Evolutionary conservation across 2,797 vertebrate species (phyloP).

Genomic region (Pangasius larnaudii): DNA sequence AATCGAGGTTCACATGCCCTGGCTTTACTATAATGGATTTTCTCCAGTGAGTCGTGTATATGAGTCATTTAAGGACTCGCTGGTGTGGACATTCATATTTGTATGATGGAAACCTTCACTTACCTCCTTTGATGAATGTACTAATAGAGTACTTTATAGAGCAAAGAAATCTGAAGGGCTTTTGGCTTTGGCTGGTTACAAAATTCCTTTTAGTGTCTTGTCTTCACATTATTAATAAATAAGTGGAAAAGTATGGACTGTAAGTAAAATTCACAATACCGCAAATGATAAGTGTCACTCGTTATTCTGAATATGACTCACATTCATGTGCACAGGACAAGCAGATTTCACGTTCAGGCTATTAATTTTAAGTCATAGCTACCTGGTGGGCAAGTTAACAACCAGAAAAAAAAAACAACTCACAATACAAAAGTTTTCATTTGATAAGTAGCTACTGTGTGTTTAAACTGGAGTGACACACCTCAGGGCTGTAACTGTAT

Average conservation of each 20-base stretch:
- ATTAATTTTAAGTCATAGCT: neutral
- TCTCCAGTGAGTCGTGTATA: constrained; percentile 37
- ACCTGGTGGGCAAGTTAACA: neutral
- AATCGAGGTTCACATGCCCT: constrained; percentile 45
- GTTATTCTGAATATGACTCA: neutral
- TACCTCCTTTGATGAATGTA: constrained; percentile 31
- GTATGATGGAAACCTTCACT: constrained; percentile 45
- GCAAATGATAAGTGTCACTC: neutral
- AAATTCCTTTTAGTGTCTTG: constrained; percentile 18
- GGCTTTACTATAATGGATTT: constrained; percentile 52
- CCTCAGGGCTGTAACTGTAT: neutral
- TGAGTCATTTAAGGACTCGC: constrained; percentile 45
- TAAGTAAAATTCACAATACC: constrained; percentile 6
- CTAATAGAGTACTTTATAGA: constrained; percentile 36
- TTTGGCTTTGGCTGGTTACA: constrained; percentile 15
- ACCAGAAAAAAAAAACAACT: neutral
- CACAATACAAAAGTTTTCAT: neutral
- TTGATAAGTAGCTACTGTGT: neutral
- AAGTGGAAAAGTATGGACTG: neutral
- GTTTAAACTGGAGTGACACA: neutral
- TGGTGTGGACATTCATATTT: constrained; percentile 36
- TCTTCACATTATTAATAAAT: constrained; percentile 21
- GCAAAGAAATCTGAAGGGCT: constrained; percentile 39
- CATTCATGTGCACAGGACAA: constrained; percentile 11
- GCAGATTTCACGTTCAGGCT: neutral